Evolutionary conservation across 2,113 vertebrate species (phyloP).

Genomic region (Hyla sarda): DNA sequence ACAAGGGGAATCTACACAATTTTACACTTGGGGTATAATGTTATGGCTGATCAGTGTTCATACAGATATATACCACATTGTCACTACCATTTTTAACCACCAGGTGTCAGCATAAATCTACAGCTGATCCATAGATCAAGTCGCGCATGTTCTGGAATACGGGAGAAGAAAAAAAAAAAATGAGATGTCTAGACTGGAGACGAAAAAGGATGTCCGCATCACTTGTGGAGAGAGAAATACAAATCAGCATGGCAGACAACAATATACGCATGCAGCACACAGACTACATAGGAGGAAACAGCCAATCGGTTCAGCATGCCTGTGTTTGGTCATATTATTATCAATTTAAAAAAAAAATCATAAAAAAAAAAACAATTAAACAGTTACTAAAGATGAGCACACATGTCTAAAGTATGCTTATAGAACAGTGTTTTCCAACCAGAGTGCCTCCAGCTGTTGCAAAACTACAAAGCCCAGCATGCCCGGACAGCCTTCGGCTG

Average conservation of each 20-base stretch:
- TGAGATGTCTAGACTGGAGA: slow-evolving; percentile 48
- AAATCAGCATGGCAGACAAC: neutral
- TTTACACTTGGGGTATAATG: too few species aligned
- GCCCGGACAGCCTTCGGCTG: too few species aligned
- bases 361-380: neutral
- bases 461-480: too few species aligned
- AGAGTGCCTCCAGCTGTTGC: too few species aligned
- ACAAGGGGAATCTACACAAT: too few species aligned
- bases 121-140: too few species aligned
- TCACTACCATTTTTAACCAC: neutral
- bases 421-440: neutral
- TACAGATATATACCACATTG: neutral
- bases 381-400: neutral
- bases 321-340: neutral
- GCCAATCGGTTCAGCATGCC: neutral
- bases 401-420: too few species aligned
- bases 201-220: neutral
- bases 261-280: neutral
- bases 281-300: neutral
- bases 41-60: neutral
- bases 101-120: slow-evolving; percentile 29
- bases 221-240: neutral
- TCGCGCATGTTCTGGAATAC: neutral
- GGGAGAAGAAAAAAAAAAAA: too few species aligned
- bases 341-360: neutral